A percentile compares a stretch with the other conserved stretches of the same genome.
These are phyloP conservation scores for Latheticus oryzae DNA, from an alignment of 2,888 invertebrate genomes.

Conservation along the genomic window DNA sequence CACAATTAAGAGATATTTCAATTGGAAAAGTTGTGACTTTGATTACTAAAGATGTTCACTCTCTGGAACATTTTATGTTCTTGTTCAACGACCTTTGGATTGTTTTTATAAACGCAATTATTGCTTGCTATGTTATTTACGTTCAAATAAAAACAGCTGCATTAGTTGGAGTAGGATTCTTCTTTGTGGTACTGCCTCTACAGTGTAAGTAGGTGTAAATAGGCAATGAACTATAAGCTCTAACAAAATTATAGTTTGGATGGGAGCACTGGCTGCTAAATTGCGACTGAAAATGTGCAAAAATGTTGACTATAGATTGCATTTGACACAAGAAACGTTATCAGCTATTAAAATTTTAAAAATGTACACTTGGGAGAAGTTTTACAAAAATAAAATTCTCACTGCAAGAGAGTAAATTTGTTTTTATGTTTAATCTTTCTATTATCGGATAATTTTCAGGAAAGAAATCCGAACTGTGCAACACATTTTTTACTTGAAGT, in stretches of 20 bases:
- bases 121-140: constrained; percentile 29
- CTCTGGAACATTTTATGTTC: constrained; percentile 87
- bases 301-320: constrained; percentile 55
- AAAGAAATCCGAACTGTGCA: constrained; percentile 50
- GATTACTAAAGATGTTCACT: constrained; percentile 91
- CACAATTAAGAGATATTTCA: constrained; percentile 78
- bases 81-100: constrained; percentile 92
- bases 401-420: constrained; percentile 58
- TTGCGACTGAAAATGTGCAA: constrained; percentile 55
- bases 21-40: constrained; percentile 82
- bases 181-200: constrained; percentile 28
- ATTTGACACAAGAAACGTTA: constrained; percentile 56
- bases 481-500: constrained; percentile 40
- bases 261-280: constrained; percentile 22
- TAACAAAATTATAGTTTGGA: constrained; percentile 8
- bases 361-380: constrained; percentile 58
- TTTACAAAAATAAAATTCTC: constrained; percentile 66
- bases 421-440: neutral
- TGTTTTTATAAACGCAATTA: constrained; percentile 81
- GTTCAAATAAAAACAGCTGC: constrained; percentile 25
- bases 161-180: constrained; percentile 33
- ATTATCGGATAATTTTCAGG: constrained; percentile 36
- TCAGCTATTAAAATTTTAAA: constrained; percentile 57
- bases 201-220: constrained; percentile 26
- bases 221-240: neutral